phyloP scores from a whole-genome alignment of 1,140 invertebrate species.

The Lepidurus apus region DNA sequence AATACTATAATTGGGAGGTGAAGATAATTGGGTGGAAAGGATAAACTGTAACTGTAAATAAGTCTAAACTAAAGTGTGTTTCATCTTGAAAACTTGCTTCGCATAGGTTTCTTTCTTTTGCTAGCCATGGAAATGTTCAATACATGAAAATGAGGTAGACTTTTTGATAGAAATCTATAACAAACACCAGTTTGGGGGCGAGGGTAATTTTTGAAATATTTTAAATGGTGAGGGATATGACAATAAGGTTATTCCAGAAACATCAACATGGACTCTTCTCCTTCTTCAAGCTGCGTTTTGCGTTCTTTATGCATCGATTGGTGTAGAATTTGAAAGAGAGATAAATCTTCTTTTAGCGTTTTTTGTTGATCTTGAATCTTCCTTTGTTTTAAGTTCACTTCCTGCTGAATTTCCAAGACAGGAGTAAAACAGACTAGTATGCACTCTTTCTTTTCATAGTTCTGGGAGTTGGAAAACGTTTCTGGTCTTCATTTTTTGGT shows the following conservation, averaged over 20 bases:
- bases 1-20: neutral
- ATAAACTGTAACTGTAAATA: neutral
- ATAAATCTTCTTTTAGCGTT: neutral
- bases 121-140: constrained; percentile 15
- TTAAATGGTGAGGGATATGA: constrained; percentile 19
- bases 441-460: neutral
- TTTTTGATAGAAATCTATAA: constrained; percentile 20
- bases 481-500: neutral
- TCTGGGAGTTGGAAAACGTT: neutral
- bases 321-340: neutral
- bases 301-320: neutral
- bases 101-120: neutral
- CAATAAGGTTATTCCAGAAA: neutral
- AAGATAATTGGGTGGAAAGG: neutral
- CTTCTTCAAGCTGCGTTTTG: neutral
- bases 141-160: constrained; percentile 22
- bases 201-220: neutral
- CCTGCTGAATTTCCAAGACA: neutral
- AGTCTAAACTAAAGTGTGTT: neutral
- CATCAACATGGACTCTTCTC: neutral
- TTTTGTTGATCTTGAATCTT: neutral
- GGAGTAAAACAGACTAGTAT: constrained; percentile 10
- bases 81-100: neutral
- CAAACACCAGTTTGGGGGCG: constrained; percentile 7
- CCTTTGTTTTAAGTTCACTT: neutral